phyloP scores from a whole-genome alignment of 2,113 vertebrate species.

The Bothrops jararaca region DNA sequence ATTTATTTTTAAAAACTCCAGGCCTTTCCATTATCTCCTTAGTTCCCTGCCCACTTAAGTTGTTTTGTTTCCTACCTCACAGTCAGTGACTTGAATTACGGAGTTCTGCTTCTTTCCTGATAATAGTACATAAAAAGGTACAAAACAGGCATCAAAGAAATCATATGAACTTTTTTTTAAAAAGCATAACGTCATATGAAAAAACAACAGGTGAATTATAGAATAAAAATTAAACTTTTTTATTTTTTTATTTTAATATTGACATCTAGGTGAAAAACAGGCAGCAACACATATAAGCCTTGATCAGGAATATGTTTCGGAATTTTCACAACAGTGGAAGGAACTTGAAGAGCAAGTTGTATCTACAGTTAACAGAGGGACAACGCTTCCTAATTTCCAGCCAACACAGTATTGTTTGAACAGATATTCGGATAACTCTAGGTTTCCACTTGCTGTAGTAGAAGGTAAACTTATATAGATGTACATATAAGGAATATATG shows the following conservation, averaged over 20 bases:
- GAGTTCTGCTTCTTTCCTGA: background rate
- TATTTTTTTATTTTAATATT: background rate
- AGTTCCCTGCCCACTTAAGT: background rate
- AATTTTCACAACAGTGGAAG: conserved; percentile 87
- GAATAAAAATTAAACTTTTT: background rate
- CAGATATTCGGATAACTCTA: conserved; percentile 88
- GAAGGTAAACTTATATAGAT: conserved; percentile 74
- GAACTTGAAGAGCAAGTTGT: conserved; percentile 91
- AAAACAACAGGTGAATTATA: background rate
- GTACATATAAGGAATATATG: background rate
- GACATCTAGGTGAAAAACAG: conserved; percentile 87
- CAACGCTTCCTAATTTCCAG: conserved; percentile 79
- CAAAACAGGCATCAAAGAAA: background rate
- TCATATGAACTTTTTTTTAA: background rate
- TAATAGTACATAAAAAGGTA: background rate
- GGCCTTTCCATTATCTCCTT: background rate
- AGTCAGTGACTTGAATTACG: background rate
- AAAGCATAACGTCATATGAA: background rate
- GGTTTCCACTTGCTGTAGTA: conserved; percentile 85
- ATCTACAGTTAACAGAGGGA: conserved; percentile 79
- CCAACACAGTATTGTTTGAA: conserved; percentile 92
- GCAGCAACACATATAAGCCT: conserved; percentile 92
- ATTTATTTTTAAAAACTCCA: background rate
- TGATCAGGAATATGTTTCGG: conserved; percentile 92
- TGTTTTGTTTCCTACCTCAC: background rate